Evolutionary conservation across 2,888 invertebrate genomes (phyloP).

Genomic region (Amaurobius ferox): DNA sequence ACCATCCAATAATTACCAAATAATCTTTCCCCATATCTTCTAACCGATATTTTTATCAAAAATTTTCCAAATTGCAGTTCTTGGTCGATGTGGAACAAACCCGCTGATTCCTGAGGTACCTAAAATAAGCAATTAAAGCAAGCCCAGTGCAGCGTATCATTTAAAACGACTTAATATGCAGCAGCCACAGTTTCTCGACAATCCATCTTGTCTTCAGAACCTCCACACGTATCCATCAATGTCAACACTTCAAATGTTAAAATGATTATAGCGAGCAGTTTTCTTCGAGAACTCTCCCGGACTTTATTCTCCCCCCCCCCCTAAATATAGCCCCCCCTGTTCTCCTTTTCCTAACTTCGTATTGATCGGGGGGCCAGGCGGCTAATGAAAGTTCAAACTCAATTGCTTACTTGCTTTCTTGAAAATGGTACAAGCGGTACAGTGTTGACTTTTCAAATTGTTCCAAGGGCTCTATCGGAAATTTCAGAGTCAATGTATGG

Average conservation of each 20-base stretch:
- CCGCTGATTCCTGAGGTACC: constrained; percentile 33
- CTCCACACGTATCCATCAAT: constrained; percentile 64
- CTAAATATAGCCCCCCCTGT: constrained; percentile 55
- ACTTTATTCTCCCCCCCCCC: constrained; percentile 36
- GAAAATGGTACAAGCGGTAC: constrained; percentile 64
- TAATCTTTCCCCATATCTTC: constrained; percentile 47
- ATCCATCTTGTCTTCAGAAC: constrained; percentile 65
- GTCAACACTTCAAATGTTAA: constrained; percentile 72
- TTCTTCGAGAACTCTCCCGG: constrained; percentile 61
- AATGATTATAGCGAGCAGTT: constrained; percentile 71
- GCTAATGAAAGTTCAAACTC: constrained; percentile 68
- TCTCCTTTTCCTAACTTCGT: constrained; percentile 38
- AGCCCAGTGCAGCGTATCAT: constrained; percentile 54
- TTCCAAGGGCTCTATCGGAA: constrained; percentile 46
- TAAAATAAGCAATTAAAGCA: constrained; percentile 70
- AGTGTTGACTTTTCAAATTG: constrained; percentile 65
- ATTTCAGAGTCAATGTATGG: constrained; percentile 25
- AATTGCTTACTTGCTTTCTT: constrained; percentile 52
- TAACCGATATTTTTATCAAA: constrained; percentile 45
- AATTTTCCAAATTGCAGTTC: constrained; percentile 61
- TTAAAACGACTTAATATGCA: constrained; percentile 72
- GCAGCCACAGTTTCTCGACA: constrained; percentile 47
- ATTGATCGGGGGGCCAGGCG: constrained; percentile 54
- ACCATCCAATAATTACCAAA: constrained; percentile 65
- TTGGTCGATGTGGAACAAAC: constrained; percentile 14